These are phyloP conservation scores for Heteromurus nitidus DNA, from an alignment of 2,888 invertebrate genomes.

Conservation along the genomic window DNA sequence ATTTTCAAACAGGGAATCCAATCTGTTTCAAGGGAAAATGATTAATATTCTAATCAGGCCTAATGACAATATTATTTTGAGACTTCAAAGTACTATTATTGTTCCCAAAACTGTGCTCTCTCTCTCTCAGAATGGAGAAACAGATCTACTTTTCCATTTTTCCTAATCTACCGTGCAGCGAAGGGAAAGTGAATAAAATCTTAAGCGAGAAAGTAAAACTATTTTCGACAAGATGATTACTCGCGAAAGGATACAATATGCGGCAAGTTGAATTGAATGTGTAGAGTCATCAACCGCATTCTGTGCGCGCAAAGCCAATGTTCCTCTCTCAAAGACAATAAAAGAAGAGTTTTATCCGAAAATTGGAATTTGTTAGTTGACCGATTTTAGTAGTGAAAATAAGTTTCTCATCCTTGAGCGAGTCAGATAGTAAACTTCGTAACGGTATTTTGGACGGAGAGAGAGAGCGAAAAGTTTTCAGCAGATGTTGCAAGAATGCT, in stretches of 20 bases:
- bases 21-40: constrained; percentile 31
- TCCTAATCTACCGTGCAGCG: no score
- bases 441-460: constrained; percentile 24
- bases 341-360: constrained; percentile 34
- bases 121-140: neutral
- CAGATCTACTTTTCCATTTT: neutral
- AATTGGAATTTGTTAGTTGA: constrained; percentile 48
- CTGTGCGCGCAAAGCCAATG: neutral
- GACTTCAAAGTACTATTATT: neutral
- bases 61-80: constrained; percentile 32
- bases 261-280: neutral
- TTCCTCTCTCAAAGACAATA: constrained; percentile 32
- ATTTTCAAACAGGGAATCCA: constrained; percentile 29
- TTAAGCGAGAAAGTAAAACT: neutral
- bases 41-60: constrained; percentile 52
- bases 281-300: constrained; percentile 30
- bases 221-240: neutral
- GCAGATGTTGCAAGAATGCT: constrained; percentile 57
- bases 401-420: neutral
- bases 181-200: neutral
- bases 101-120: neutral
- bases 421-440: neutral
- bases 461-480: constrained; percentile 52
- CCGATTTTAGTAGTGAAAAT: constrained; percentile 39
- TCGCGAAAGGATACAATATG: neutral